Conservation (phyloP, 2,888 invertebrate genomes). For the Heliconius ismenius region DNA sequence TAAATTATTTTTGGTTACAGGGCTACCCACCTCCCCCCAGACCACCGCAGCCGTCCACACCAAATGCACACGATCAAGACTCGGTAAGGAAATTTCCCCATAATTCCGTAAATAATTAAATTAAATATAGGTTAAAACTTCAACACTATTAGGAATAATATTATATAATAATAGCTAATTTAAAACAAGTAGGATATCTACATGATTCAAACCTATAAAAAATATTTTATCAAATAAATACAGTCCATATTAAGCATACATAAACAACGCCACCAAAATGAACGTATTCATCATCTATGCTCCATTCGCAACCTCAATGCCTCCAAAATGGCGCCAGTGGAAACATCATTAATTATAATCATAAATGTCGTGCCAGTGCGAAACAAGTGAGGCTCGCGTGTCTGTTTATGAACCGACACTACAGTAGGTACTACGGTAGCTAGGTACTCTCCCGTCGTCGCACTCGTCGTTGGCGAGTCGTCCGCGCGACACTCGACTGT, state of each 20-base stretch:
- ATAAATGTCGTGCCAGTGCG: constrained; percentile 57
- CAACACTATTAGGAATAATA: too few species aligned
- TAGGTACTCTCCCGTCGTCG: constrained; percentile 43
- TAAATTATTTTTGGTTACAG: too few species aligned
- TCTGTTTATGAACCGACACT: constrained; percentile 48
- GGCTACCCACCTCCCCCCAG: constrained; percentile 87
- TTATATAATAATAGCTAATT: too few species aligned
- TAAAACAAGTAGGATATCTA: too few species aligned
- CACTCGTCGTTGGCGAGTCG: constrained; percentile 41
- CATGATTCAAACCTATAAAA: too few species aligned
- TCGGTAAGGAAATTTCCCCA: constrained; percentile 81
- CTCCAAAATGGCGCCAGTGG: constrained; percentile 49
- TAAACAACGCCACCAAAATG: constrained; percentile 18
- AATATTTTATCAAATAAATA: too few species aligned
- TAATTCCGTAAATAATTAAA: too few species aligned
- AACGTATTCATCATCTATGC: constrained; percentile 18
- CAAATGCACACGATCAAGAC: constrained; percentile 89
- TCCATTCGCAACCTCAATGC: constrained; percentile 33
- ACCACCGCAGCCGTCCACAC: constrained; percentile 88
- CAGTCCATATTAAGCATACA: neutral
- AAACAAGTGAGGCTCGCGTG: constrained; percentile 46
- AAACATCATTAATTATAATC: constrained; percentile 52
- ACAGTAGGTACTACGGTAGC: constrained; percentile 46
- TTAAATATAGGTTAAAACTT: too few species aligned
- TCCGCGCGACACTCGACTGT: constrained; percentile 56